Conservation (phyloP, 2,113 vertebrate genomes). For the Myodes glareolus region DNA sequence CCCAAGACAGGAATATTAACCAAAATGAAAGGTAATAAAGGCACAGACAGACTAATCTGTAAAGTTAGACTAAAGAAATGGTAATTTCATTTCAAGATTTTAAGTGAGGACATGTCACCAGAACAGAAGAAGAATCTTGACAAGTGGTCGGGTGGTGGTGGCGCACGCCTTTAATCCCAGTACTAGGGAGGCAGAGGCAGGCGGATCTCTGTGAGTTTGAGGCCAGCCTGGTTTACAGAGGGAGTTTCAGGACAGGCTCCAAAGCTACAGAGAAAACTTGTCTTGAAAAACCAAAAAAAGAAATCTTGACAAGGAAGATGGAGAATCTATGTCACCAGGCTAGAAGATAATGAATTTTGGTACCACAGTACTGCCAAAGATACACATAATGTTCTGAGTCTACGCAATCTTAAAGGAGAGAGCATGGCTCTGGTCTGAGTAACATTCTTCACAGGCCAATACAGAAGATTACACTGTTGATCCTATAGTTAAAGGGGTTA, state of each 20-base stretch:
- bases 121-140: slow-evolving; percentile 25
- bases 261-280: too few relatives aligned
- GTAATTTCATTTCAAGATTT: slow-evolving; percentile 32
- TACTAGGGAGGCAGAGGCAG: too few relatives aligned
- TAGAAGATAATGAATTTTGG: slow-evolving; percentile 53
- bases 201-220: too few relatives aligned
- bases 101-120: background rate
- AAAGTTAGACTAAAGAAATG: slow-evolving; percentile 18
- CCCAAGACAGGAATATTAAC: slow-evolving; percentile 9
- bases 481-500: background rate
- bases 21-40: slow-evolving; percentile 8
- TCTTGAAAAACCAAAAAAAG: background rate
- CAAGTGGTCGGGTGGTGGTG: background rate
- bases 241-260: too few relatives aligned
- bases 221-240: too few relatives aligned
- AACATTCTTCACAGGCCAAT: slow-evolving; percentile 30
- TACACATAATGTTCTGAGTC: slow-evolving; percentile 1
- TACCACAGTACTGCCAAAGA: background rate
- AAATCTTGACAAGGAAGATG: background rate
- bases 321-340: slow-evolving; percentile 16
- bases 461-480: background rate
- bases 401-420: slow-evolving; percentile 40
- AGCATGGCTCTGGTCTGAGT: background rate
- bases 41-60: background rate
- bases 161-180: too few relatives aligned